Percentiles rank a stretch among this genome's conserved stretches.
phyloP scores from a whole-genome alignment of 2,113 vertebrate species.

The Rhabdornis inornatus region DNA sequence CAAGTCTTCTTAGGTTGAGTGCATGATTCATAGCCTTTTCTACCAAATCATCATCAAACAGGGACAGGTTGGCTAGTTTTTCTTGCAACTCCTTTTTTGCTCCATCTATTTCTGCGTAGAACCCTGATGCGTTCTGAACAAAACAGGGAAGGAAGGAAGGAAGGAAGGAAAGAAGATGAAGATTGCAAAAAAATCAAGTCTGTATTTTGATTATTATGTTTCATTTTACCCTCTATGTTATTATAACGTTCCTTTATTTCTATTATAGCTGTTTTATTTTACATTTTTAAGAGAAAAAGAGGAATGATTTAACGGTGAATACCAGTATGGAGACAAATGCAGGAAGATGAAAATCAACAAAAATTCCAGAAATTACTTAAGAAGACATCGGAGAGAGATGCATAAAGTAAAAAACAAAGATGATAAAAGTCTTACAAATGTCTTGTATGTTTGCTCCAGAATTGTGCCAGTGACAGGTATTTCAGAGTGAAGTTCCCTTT shows the following conservation, averaged over 20 bases:
- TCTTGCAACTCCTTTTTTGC: slow-evolving; percentile 78
- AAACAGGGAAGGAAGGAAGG: neutral
- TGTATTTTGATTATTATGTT: neutral
- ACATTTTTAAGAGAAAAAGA: neutral
- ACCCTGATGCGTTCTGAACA: slow-evolving; percentile 82
- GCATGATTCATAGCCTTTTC: slow-evolving; percentile 81
- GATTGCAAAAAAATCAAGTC: neutral
- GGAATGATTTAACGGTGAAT: neutral
- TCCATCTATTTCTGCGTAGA: slow-evolving; percentile 92
- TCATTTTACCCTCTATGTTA: neutral
- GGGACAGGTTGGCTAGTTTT: slow-evolving; percentile 80
- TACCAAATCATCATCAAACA: slow-evolving; percentile 81
- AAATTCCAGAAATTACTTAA: neutral
- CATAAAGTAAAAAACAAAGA: neutral
- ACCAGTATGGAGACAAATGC: neutral
- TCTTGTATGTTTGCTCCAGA: neutral
- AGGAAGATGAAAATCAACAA: neutral
- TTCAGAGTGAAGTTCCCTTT: neutral
- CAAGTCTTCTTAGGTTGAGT: slow-evolving; percentile 77
- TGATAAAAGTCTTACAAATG: neutral
- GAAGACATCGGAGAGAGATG: neutral
- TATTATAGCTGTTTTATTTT: neutral
- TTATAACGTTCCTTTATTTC: neutral
- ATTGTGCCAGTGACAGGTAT: neutral
- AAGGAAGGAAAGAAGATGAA: neutral